Conservation (phyloP, 2,113 vertebrate genomes). For the Neoarius graeffei region DNA sequence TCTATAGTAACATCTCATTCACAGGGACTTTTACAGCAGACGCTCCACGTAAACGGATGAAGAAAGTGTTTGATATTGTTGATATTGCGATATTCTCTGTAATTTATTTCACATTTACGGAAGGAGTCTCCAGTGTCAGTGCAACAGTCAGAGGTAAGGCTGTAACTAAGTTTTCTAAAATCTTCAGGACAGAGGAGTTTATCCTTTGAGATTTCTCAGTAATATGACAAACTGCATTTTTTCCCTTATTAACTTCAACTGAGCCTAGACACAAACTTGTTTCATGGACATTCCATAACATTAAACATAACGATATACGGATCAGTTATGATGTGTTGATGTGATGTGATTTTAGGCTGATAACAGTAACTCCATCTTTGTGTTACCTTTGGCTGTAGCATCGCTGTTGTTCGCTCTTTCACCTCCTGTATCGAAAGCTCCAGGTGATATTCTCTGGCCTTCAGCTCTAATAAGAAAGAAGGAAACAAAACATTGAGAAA, state of each 20-base stretch:
- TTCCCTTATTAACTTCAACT: neutral
- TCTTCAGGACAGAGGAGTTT: neutral
- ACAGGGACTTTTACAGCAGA: too few species aligned
- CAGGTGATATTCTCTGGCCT: slow-evolving; percentile 36
- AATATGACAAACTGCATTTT: too few species aligned
- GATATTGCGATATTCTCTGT: neutral
- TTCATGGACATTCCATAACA: too few species aligned
- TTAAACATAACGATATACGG: too few species aligned
- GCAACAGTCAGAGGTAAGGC: neutral
- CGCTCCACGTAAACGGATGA: too few species aligned
- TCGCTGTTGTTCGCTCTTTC: slow-evolving; percentile 36
- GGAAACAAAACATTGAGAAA: neutral
- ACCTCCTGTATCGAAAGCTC: slow-evolving; percentile 44
- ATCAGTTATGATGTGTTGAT: neutral
- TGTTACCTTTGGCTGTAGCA: slow-evolving; percentile 57
- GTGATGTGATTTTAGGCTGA: neutral
- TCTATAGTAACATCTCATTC: too few species aligned
- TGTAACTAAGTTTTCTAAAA: neutral
- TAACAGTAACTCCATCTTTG: neutral
- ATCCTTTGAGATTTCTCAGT: neutral
- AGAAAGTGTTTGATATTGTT: too few species aligned
- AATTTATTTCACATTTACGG: neutral
- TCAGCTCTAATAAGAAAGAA: slow-evolving; percentile 48
- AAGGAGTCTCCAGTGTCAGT: neutral
- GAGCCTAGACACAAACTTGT: too few species aligned